phyloP scores from a whole-genome alignment of 2,113 vertebrate species.

The Otis tarda region DNA sequence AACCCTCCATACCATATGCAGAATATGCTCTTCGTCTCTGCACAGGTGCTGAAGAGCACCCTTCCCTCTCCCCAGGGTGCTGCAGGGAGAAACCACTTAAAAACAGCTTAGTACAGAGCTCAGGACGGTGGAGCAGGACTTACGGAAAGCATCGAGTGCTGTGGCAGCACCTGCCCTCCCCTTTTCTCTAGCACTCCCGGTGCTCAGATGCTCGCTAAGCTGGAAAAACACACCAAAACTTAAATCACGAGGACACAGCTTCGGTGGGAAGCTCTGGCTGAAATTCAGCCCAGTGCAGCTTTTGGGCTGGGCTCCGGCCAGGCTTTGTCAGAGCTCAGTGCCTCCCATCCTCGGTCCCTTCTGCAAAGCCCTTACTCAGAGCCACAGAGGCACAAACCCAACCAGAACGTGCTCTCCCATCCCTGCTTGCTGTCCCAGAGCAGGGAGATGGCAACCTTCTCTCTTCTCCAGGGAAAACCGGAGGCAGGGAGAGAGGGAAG shows the following conservation, averaged over 20 bases:
- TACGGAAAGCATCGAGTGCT: rapidly evolving
- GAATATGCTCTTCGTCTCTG: background rate
- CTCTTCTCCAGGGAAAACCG: background rate
- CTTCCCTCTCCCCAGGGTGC: background rate
- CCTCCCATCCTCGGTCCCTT: background rate
- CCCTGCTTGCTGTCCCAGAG: background rate
- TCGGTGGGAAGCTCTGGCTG: background rate
- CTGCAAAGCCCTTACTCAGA: background rate
- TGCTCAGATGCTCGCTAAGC: background rate
- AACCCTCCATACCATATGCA: background rate
- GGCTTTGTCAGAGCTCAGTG: background rate
- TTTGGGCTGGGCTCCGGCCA: background rate
- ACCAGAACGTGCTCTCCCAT: background rate
- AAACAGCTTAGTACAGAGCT: background rate
- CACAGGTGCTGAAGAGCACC: background rate
- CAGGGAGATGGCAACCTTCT: background rate
- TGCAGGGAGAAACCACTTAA: background rate
- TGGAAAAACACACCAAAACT: background rate
- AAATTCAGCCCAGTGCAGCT: background rate
- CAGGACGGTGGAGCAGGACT: background rate
- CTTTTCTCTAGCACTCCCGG: background rate
- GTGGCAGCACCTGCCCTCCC: background rate
- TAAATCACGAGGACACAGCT: background rate
- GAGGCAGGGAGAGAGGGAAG: background rate
- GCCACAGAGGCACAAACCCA: background rate